A percentile compares a stretch with the other conserved stretches of the same genome.
These are phyloP conservation scores for Hanleya hanleyi DNA, from an alignment of 2,888 invertebrate species.

Conservation along the genomic window DNA sequence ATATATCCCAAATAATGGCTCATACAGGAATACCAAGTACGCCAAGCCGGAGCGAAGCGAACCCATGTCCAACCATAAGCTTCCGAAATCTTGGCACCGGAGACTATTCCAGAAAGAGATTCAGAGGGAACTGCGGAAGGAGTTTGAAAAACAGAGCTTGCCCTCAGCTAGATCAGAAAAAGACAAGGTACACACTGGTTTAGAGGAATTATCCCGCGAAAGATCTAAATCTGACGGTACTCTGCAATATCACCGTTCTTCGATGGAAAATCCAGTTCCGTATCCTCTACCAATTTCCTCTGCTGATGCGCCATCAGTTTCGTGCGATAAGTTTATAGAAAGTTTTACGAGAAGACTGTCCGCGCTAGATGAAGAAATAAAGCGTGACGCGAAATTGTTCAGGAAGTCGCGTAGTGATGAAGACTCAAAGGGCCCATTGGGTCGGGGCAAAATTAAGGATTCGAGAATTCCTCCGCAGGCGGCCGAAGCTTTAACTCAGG, in stretches of 20 bases:
- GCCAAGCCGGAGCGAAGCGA: conserved; percentile 50
- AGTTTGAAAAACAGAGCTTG: conserved; percentile 25
- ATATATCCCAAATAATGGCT: conserved; percentile 62
- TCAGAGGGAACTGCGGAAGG: conserved; percentile 50
- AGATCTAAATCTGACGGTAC: not conserved
- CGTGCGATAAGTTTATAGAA: conserved; percentile 59
- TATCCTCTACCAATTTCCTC: conserved; percentile 13
- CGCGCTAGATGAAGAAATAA: conserved; percentile 54
- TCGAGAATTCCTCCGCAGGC: conserved; percentile 18
- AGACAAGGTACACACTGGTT: not conserved
- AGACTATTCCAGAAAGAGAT: conserved; percentile 52
- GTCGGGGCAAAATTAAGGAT: not conserved
- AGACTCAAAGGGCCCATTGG: not conserved
- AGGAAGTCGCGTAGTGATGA: not conserved
- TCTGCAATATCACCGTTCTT: not conserved
- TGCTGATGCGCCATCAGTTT: conserved; percentile 40
- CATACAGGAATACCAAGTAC: conserved; percentile 57
- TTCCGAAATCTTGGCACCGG: conserved; percentile 48
- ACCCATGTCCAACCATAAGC: conserved; percentile 44
- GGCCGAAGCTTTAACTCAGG: conserved; percentile 42
- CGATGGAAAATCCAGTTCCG: not conserved
- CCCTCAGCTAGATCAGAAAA: not conserved
- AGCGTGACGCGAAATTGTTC: conserved; percentile 31
- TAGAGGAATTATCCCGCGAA: not conserved
- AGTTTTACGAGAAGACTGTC: conserved; percentile 50